Evolutionary conservation across 2,888 invertebrate genomes (phyloP).

Genomic region (Galeruca laticollis): DNA sequence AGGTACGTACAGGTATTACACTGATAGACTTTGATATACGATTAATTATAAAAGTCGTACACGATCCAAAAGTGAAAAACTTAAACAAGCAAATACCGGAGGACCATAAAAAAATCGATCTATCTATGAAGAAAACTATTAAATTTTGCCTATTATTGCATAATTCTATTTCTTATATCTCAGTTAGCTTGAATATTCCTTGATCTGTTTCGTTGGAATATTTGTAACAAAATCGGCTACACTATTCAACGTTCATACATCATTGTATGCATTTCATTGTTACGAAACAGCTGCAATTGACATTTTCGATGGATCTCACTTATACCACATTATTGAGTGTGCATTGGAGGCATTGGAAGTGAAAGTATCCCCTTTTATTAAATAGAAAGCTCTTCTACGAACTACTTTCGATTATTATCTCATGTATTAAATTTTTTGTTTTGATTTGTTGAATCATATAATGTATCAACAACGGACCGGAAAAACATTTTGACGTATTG

Average conservation of each 20-base stretch:
- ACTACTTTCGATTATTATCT: slow-evolving; percentile 40
- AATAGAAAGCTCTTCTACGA: slow-evolving; percentile 50
- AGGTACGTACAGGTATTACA: too few species aligned
- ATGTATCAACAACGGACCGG: neutral
- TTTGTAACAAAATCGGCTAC: neutral
- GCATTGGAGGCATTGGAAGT: slow-evolving; percentile 39
- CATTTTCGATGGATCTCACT: slow-evolving; percentile 52
- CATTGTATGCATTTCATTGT: slow-evolving; percentile 45
- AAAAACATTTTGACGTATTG: too few species aligned
- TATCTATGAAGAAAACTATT: too few species aligned
- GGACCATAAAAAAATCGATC: too few species aligned
- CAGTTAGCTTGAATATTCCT: too few species aligned
- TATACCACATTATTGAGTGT: neutral
- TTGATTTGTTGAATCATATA: slow-evolving; percentile 30
- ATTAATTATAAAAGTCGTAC: too few species aligned
- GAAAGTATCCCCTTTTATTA: slow-evolving; percentile 54
- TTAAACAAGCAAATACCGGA: too few species aligned
- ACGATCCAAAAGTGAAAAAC: too few species aligned
- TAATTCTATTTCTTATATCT: too few species aligned
- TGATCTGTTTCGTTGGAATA: neutral
- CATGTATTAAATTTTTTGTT: slow-evolving; percentile 39
- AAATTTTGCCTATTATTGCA: too few species aligned
- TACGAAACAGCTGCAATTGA: slow-evolving; percentile 51
- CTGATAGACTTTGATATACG: too few species aligned
- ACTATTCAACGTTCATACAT: slow-evolving; percentile 26